Conservation (phyloP, 2,888 invertebrate species). For the Amphipoea oculea region DNA sequence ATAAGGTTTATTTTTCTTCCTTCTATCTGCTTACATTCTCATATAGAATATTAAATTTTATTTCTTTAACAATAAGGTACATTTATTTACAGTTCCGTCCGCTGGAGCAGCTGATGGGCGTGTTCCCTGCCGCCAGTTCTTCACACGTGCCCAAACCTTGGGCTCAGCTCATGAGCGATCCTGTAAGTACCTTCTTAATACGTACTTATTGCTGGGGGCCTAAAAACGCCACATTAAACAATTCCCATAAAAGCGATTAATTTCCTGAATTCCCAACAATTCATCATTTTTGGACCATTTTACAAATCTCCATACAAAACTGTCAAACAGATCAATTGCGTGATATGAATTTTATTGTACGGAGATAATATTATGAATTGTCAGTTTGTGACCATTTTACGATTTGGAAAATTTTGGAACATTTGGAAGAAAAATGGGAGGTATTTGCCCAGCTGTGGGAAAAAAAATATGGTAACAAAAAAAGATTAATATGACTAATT, state of each 20-base stretch:
- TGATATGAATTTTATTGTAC: background rate
- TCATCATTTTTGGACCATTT: background rate
- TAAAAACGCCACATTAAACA: no score
- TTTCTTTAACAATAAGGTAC: background rate
- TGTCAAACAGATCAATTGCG: background rate
- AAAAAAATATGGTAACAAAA: no score
- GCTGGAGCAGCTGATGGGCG: slow-evolving; percentile 99
- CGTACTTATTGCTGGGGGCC: background rate
- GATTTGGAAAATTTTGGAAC: no score
- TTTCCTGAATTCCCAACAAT: background rate
- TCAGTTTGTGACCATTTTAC: background rate
- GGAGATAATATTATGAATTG: background rate
- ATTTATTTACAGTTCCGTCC: slow-evolving; percentile 95
- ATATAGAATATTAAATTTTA: background rate
- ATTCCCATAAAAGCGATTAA: no score
- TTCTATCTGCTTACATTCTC: background rate
- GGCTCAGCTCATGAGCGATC: slow-evolving; percentile 97
- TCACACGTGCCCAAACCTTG: slow-evolving; percentile 98
- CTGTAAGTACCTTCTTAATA: slow-evolving; percentile 89
- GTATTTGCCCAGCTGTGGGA: no score
- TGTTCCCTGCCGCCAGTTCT: slow-evolving; percentile 99
- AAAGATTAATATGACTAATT: no score
- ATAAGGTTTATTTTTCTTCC: background rate
- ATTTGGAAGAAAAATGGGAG: no score
- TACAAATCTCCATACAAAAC: background rate